Conservation (phyloP, 2,888 invertebrate genomes). For the Zygaena filipendulae region DNA sequence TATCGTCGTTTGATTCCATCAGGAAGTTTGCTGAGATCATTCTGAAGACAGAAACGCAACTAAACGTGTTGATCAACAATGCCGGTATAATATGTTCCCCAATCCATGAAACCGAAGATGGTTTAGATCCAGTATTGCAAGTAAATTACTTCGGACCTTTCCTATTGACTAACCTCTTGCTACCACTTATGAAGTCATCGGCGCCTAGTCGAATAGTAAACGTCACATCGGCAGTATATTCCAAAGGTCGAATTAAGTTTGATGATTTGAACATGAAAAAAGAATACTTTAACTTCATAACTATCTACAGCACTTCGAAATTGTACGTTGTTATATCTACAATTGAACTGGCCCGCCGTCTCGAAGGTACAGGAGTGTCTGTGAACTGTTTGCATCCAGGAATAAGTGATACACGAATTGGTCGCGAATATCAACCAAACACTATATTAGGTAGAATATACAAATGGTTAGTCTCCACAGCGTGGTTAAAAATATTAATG, state of each 20-base stretch:
- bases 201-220: slow-evolving; percentile 36
- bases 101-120: slow-evolving; percentile 56
- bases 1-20: slow-evolving; percentile 28
- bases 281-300: slow-evolving; percentile 9
- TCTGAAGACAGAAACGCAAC: slow-evolving; percentile 22
- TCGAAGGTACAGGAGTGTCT: slow-evolving; percentile 77
- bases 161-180: slow-evolving; percentile 69
- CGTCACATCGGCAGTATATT: slow-evolving; percentile 61
- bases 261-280: slow-evolving; percentile 20
- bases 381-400: slow-evolving; percentile 87
- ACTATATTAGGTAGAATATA: no score
- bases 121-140: slow-evolving; percentile 67
- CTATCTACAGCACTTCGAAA: slow-evolving; percentile 46
- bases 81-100: slow-evolving; percentile 29
- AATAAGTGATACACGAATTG: slow-evolving; percentile 70
- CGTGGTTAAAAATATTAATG: not conserved
- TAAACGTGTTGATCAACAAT: slow-evolving; percentile 53
- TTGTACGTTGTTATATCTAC: slow-evolving; percentile 72
- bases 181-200: slow-evolving; percentile 31
- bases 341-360: slow-evolving; percentile 73
- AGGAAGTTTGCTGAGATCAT: slow-evolving; percentile 52
- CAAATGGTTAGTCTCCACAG: slow-evolving; percentile 28
- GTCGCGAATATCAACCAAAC: slow-evolving; percentile 42
- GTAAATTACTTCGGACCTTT: slow-evolving; percentile 69
- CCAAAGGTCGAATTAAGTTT: slow-evolving; percentile 18